phyloP scores from a whole-genome alignment of 2,797 vertebrate species.

The Mergus octosetaceus region DNA sequence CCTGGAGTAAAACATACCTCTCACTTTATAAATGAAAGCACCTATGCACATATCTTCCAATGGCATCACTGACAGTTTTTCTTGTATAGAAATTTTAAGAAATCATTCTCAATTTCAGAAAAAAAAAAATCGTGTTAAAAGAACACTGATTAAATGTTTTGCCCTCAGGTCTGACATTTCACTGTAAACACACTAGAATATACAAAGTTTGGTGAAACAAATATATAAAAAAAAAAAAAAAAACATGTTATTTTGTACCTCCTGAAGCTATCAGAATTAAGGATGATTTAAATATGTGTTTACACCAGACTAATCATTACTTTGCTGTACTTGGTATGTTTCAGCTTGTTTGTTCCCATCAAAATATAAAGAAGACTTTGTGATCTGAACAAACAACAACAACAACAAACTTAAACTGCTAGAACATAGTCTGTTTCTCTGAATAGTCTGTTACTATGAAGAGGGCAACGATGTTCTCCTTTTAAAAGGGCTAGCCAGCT shows the following conservation, averaged over 20 bases:
- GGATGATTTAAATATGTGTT: background rate
- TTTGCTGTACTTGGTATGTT: background rate
- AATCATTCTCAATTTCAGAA: background rate
- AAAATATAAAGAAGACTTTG: background rate
- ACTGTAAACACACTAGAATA: background rate
- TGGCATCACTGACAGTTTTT: background rate
- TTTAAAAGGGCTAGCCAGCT: background rate
- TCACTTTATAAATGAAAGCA: background rate
- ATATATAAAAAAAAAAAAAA: too few relatives aligned
- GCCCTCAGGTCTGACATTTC: background rate
- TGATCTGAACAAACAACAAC: background rate
- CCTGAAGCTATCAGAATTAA: background rate
- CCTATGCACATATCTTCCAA: background rate
- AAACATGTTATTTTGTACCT: background rate
- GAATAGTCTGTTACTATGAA: background rate
- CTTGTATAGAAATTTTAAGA: background rate
- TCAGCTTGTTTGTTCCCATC: background rate
- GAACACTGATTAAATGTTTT: background rate
- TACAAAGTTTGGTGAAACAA: background rate
- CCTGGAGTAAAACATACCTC: background rate
- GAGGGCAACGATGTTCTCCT: background rate
- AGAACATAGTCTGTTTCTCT: background rate
- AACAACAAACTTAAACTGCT: accelerated
- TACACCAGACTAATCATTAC: background rate
- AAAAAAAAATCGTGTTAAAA: background rate